Evolutionary conservation across 2,113 vertebrate species (phyloP).

Genomic region (Lathamus discolor): DNA sequence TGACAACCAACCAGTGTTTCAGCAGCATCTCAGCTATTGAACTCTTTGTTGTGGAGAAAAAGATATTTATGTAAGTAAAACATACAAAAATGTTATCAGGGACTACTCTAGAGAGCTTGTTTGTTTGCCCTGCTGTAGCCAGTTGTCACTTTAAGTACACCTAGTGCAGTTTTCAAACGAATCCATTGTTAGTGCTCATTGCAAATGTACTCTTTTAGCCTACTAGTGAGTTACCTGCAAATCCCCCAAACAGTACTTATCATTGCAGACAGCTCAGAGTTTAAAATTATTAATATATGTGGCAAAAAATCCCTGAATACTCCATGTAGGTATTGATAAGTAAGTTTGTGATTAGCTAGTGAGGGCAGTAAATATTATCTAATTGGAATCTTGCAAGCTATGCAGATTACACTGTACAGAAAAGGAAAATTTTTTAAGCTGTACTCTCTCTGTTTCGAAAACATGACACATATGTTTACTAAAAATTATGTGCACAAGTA

Average conservation of each 20-base stretch:
- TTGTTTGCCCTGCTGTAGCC: neutral
- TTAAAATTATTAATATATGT: neutral
- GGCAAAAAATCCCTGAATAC: neutral
- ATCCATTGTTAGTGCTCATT: neutral
- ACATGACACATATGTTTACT: neutral
- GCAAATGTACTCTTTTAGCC: neutral
- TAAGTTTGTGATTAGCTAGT: neutral
- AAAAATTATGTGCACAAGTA: neutral
- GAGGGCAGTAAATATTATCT: neutral
- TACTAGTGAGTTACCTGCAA: neutral
- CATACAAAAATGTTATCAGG: neutral
- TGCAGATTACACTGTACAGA: neutral
- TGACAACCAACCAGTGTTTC: constrained; percentile 93
- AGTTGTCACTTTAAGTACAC: too few relatives aligned
- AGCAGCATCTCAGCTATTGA: constrained; percentile 85
- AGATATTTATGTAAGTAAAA: constrained; percentile 88
- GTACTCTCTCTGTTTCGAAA: neutral
- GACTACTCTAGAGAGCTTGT: neutral
- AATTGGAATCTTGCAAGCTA: neutral
- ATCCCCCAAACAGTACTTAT: accelerated
- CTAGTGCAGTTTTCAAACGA: neutral
- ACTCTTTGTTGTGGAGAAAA: constrained; percentile 90
- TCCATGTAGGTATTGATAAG: neutral
- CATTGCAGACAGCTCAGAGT: neutral
- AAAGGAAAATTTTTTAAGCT: neutral